Base-by-base conservation (phyloP, 2,888 invertebrate genomes). In the Amblyteles armatorius region DNA sequence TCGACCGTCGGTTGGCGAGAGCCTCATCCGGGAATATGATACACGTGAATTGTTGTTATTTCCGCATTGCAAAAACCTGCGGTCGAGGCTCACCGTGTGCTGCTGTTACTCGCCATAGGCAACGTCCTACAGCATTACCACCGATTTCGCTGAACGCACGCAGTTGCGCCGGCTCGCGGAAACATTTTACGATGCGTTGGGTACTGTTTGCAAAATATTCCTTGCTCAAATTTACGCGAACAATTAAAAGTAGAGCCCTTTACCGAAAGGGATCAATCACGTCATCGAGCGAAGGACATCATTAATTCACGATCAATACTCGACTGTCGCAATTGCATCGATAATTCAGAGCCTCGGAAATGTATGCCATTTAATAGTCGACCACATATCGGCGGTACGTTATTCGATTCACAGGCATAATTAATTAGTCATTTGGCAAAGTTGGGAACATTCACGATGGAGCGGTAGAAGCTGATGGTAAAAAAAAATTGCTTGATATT, bases 41-140 rank as follows among this genome's bases (percentile, higher is more conserved):
- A 50, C 60, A 72, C 72, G 80, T 55, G 80, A 84, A 80, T 77
- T 67, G 76, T 84, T 67, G 80, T 71, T 57, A 55, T 84, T 67
- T 80, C 40, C 33, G 69, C 29, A 48, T 71, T 22, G 50, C 76
- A 77, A 84, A 84, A 83, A 71, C 52, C 67, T 76, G 83, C 57
- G 80, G 80, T 80, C 80, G 57, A 78, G 63, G 68, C 76, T 33
- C 26, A n/a, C n/a, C 19, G 44, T 72, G 29, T 55, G 72, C 63
- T 60, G 72, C 29, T 68, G 48, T 68, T 68, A 65, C 67, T 67
- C 48, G 55, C 33, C 7, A 69, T 67, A 19, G 19, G 22, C 40
- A 48, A 74, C 33, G 48, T 48, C n/a, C 19, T 48, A 9, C 6
- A 19, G n/a, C 7, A 48, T 63, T 33, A 48, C 29, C 19, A 29